Percentiles rank a stretch among this genome's conserved stretches.
Conservation (phyloP, 2,113 vertebrate species). For the Phyllostomus hastatus region DNA sequence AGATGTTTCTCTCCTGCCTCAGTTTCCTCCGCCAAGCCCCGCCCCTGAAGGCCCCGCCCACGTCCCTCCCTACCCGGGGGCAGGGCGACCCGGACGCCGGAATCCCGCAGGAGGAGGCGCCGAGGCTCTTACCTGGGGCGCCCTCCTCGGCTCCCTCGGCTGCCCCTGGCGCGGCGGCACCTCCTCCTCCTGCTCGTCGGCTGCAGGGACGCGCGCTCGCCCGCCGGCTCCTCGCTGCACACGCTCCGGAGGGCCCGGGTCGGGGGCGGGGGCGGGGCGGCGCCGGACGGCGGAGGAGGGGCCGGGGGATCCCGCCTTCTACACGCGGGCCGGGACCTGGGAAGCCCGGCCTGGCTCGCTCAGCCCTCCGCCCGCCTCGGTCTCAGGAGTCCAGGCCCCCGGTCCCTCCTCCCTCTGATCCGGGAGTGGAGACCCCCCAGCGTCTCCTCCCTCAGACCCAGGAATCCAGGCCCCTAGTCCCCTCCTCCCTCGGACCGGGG, state of each 20-base stretch:
- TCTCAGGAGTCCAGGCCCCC: neutral
- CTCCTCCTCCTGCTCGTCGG: slow-evolving; percentile 57
- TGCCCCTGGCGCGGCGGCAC: slow-evolving; percentile 34
- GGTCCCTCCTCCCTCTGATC: neutral
- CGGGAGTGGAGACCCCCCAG: neutral
- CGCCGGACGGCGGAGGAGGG: slow-evolving; percentile 64
- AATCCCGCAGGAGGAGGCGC: slow-evolving; percentile 43
- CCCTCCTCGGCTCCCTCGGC: slow-evolving; percentile 24
- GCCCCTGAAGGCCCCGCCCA: slow-evolving; percentile 66
- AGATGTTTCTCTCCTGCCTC: slow-evolving; percentile 53
- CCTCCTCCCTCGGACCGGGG: neutral
- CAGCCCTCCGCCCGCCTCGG: neutral
- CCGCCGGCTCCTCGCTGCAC: slow-evolving; percentile 27
- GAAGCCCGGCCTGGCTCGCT: neutral
- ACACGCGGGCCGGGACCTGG: slow-evolving; percentile 34
- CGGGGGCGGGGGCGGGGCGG: slow-evolving; percentile 62
- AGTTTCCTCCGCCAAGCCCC: slow-evolving; percentile 72
- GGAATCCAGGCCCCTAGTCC: neutral
- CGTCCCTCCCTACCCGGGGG: slow-evolving; percentile 66
- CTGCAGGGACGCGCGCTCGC: slow-evolving; percentile 44
- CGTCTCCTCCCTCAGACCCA: neutral
- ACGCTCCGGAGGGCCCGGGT: slow-evolving; percentile 35
- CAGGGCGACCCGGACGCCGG: slow-evolving; percentile 49
- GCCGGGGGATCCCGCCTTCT: slow-evolving; percentile 63
- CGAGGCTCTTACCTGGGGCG: slow-evolving; percentile 68